These are phyloP conservation scores for Sibirionetta formosa DNA, from an alignment of 2,797 vertebrate species.

Conservation along the genomic window DNA sequence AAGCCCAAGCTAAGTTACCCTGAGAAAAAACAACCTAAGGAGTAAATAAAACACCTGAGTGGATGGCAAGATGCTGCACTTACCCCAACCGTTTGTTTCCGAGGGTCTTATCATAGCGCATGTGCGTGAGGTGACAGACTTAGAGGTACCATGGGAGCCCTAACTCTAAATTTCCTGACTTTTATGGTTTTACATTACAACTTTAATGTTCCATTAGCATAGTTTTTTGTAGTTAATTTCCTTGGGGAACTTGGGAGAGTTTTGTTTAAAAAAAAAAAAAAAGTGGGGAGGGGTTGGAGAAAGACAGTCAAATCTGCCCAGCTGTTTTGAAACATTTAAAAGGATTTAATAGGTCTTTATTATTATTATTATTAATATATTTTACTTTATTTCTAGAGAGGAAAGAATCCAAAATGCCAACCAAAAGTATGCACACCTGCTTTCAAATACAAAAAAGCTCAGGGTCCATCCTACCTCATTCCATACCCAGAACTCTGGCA, in stretches of 20 bases:
- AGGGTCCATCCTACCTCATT: neutral
- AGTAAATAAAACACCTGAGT: neutral
- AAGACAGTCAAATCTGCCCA: neutral
- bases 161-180: slow-evolving; percentile 74
- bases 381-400: neutral
- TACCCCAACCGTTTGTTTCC: neutral
- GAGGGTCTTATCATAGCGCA: neutral
- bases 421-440: slow-evolving; percentile 7
- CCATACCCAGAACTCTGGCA: neutral
- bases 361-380: neutral
- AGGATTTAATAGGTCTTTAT: neutral
- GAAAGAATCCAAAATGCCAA: slow-evolving; percentile 31
- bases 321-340: slow-evolving; percentile 18
- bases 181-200: slow-evolving; percentile 70
- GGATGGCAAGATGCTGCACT: neutral
- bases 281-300: neutral
- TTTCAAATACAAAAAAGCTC: slow-evolving; percentile 3
- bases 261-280: neutral
- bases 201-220: slow-evolving; percentile 68
- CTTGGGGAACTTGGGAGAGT: slow-evolving; percentile 39
- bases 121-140: slow-evolving; percentile 44
- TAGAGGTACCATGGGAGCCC: slow-evolving; percentile 56
- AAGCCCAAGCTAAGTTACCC: neutral
- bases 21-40: neutral
- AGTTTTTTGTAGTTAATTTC: slow-evolving; percentile 69